Conservation (phyloP, 2,113 vertebrate genomes). For the Hyperopisus bebe region DNA sequence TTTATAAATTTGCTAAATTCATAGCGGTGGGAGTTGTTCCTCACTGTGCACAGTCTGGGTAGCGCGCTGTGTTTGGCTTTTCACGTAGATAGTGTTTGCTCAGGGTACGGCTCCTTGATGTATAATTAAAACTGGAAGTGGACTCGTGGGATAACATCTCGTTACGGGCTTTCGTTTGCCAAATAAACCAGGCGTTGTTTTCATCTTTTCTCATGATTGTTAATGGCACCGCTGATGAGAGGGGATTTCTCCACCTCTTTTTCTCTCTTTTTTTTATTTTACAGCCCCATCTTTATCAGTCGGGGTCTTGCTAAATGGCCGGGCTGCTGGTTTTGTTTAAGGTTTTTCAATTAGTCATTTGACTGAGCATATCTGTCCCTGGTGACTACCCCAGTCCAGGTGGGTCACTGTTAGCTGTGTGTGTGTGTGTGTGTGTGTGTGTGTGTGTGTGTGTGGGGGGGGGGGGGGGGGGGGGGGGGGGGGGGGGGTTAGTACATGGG, state of each 20-base stretch:
- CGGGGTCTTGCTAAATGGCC: constrained; percentile 92
- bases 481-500: constrained; percentile 41
- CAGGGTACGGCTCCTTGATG: constrained; percentile 91
- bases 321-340: constrained; percentile 97
- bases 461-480: constrained; percentile 58
- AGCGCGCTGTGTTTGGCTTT: constrained; percentile 90
- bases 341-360: constrained; percentile 99
- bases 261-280: constrained; percentile 25
- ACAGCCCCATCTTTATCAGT: constrained; percentile 75
- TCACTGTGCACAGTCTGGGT: constrained; percentile 80
- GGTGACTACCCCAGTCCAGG: constrained; percentile 80
- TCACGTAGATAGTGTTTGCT: constrained; percentile 91
- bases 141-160: constrained; percentile 95
- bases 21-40: constrained; percentile 90
- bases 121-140: constrained; percentile 99
- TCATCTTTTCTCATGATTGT: constrained; percentile 99
- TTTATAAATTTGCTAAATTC: constrained; percentile 95
- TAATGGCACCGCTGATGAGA: constrained; percentile 98
- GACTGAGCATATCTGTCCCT: constrained; percentile 99
- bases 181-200: constrained; percentile 99
- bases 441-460: constrained; percentile 41
- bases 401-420: constrained; percentile 67
- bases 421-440: constrained; percentile 50
- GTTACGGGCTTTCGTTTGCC: constrained; percentile 99
- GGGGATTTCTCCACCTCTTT: constrained; percentile 74